Percentiles rank a stretch among this genome's conserved stretches.
phyloP scores from a whole-genome alignment of 2,888 invertebrate species.

The Halictus quadricinctus region DNA sequence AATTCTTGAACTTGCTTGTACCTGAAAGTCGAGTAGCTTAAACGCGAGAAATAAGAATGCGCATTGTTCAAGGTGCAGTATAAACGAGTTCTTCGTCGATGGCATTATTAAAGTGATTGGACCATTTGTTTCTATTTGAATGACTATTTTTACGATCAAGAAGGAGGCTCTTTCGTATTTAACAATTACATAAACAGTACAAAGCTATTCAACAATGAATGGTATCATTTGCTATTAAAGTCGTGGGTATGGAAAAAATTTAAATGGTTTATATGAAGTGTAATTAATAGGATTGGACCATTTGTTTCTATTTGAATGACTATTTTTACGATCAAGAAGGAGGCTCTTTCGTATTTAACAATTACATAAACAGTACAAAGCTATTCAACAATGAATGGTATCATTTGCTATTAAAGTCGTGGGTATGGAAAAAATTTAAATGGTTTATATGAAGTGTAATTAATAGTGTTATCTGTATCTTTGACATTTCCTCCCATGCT shows the following conservation, averaged over 20 bases:
- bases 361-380: background rate
- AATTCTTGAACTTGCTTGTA: background rate
- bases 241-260: background rate
- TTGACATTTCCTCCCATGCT: background rate
- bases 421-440: background rate
- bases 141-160: background rate
- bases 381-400: background rate
- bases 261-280: background rate
- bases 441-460: background rate
- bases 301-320: too few relatives aligned
- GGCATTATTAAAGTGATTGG: background rate
- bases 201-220: background rate
- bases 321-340: background rate
- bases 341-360: background rate
- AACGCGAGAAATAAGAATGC: background rate
- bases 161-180: background rate
- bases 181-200: background rate
- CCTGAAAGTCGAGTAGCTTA: background rate
- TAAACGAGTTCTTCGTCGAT: background rate
- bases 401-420: background rate
- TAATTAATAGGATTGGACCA: too few relatives aligned
- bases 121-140: background rate
- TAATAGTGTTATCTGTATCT: background rate
- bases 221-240: background rate
- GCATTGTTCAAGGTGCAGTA: background rate